phyloP scores from a whole-genome alignment of 2,113 vertebrate species.

The Alaudala cheleensis region DNA sequence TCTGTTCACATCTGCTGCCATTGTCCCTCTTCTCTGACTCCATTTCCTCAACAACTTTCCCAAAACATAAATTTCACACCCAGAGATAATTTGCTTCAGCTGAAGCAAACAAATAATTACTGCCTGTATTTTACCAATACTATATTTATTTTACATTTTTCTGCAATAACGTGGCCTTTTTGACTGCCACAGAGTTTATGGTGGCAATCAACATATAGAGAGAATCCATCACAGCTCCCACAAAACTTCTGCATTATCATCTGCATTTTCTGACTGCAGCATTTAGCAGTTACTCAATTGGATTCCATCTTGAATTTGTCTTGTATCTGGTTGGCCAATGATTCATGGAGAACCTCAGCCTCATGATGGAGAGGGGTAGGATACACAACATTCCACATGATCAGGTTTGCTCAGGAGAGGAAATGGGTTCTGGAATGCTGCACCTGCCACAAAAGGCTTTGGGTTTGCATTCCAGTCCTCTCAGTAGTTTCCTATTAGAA shows the following conservation, averaged over 20 bases:
- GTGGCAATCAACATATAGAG: not conserved
- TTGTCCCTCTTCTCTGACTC: not conserved
- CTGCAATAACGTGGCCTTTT: not conserved
- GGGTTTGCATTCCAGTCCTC: not conserved
- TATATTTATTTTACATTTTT: not conserved
- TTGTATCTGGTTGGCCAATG: not conserved
- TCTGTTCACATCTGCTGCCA: not conserved
- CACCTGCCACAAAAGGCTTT: not conserved
- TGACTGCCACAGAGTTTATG: not conserved
- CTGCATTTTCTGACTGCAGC: not conserved
- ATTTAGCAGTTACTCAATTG: not conserved
- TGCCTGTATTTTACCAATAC: not conserved
- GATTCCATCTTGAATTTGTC: not conserved
- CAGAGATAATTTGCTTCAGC: not conserved
- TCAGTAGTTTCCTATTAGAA: not conserved
- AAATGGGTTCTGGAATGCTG: not conserved
- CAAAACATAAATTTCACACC: not conserved
- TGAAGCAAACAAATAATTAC: not conserved
- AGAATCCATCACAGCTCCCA: not conserved
- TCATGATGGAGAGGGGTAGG: not conserved
- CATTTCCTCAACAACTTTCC: not conserved
- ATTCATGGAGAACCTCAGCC: not conserved
- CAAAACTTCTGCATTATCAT: not conserved
- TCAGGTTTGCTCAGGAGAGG: not conserved
- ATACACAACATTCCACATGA: not conserved